Conservation (phyloP, 2,113 vertebrate genomes). For the Piprites chloris region DNA sequence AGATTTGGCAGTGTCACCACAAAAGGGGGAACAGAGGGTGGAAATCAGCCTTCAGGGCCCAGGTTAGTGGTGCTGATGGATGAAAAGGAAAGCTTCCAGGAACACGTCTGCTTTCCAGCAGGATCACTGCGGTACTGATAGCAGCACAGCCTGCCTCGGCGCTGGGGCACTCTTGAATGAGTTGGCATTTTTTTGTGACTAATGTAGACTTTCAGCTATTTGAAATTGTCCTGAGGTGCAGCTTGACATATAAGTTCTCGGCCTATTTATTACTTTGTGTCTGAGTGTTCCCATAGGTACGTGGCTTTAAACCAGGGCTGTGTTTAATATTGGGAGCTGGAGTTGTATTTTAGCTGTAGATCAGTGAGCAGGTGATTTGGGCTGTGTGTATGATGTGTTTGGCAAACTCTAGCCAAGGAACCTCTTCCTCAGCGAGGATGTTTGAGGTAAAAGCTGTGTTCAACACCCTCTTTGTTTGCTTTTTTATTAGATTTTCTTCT, state of each 20-base stretch:
- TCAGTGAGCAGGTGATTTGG: not conserved
- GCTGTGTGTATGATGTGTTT: not conserved
- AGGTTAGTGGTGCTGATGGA: not conserved
- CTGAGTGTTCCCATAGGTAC: not conserved
- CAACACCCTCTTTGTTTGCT: not conserved
- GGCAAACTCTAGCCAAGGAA: not conserved
- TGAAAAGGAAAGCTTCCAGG: not conserved
- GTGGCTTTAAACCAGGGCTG: not conserved
- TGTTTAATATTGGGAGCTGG: not conserved
- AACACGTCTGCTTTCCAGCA: not conserved
- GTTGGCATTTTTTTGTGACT: slow-evolving; percentile 29
- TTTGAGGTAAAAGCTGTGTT: not conserved
- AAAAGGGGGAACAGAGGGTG: not conserved
- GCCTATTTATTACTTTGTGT: slow-evolving; percentile 16
- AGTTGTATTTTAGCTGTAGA: not conserved
- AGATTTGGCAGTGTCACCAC: not conserved
- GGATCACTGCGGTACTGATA: not conserved
- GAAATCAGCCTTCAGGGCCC: not conserved
- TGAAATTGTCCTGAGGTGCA: slow-evolving; percentile 35
- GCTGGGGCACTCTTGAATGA: not conserved
- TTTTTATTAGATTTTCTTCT: not conserved
- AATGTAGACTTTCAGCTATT: slow-evolving; percentile 29
- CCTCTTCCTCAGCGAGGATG: not conserved
- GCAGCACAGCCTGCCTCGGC: not conserved
- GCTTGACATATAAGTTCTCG: not conserved